These are phyloP conservation scores for Nomada flava DNA, from an alignment of 2,888 invertebrate species.

Conservation along the genomic window DNA sequence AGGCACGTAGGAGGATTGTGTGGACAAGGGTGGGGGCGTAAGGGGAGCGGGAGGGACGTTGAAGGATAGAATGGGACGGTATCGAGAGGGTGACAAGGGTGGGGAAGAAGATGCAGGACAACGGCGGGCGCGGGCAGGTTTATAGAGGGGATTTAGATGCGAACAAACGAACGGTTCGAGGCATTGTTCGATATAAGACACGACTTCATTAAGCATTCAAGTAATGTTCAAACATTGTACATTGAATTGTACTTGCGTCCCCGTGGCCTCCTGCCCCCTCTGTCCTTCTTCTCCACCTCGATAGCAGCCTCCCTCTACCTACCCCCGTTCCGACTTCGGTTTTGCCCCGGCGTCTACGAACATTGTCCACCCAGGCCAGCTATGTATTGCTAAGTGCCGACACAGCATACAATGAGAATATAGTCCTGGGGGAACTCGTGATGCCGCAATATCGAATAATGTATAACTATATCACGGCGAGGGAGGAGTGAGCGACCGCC, in stretches of 20 bases:
- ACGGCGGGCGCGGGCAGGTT: slow-evolving; percentile 65
- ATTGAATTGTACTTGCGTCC: slow-evolving; percentile 78
- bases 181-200: slow-evolving; percentile 82
- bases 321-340: slow-evolving; percentile 34
- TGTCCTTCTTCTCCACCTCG: slow-evolving; percentile 31
- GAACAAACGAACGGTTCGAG: slow-evolving; percentile 73
- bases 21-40: slow-evolving; percentile 4
- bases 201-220: slow-evolving; percentile 83
- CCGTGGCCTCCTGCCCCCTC: slow-evolving; percentile 56
- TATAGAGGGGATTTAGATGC: slow-evolving; percentile 78
- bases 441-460: slow-evolving; percentile 81
- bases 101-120: slow-evolving; percentile 56
- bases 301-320: neutral
- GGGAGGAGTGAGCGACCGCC: slow-evolving; percentile 9
- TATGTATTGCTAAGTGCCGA: slow-evolving; percentile 57
- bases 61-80: slow-evolving; percentile 6
- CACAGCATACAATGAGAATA: slow-evolving; percentile 79
- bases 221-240: slow-evolving; percentile 81
- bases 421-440: slow-evolving; percentile 78
- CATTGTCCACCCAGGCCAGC: slow-evolving; percentile 51
- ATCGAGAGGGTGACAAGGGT: slow-evolving; percentile 51
- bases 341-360: slow-evolving; percentile 60
- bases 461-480: slow-evolving; percentile 77
- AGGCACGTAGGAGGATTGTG: slow-evolving; percentile 30
- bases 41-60: slow-evolving; percentile 5